Percentiles rank a stretch among this genome's conserved stretches.
Conservation (phyloP, 1,140 invertebrate genomes). For the Drosophila repleta region DNA sequence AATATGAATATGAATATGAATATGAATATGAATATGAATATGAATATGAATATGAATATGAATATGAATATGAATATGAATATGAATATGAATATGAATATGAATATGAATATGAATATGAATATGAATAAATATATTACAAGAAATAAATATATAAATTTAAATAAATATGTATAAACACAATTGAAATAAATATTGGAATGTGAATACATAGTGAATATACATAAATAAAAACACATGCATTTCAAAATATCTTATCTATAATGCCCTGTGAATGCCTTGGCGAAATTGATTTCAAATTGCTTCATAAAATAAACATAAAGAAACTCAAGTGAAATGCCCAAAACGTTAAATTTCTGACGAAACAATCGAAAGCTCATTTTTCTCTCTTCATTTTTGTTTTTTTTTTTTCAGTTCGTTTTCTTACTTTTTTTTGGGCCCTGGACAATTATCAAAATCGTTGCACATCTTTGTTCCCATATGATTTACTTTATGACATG, state of each 20-base stretch:
- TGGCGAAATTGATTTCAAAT: neutral
- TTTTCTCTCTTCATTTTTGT: neutral
- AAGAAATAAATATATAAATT: neutral
- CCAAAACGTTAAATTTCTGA: neutral
- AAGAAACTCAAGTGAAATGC: conserved; percentile 12
- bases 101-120: neutral
- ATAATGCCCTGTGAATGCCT: neutral
- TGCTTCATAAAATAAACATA: conserved; percentile 1
- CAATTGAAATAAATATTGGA: neutral
- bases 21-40: neutral
- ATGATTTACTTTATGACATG: conserved; percentile 56
- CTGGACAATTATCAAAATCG: conserved; percentile 67
- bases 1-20: neutral
- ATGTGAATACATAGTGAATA: no score
- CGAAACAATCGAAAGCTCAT: conserved; percentile 11
- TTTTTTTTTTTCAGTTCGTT: neutral
- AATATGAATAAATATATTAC: neutral
- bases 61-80: neutral
- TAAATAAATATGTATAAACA: neutral
- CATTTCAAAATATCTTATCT: no score
- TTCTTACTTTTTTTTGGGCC: neutral
- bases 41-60: neutral
- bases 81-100: neutral
- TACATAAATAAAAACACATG: no score
- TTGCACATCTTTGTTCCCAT: conserved; percentile 32